phyloP scores from a whole-genome alignment of 2,113 vertebrate genomes.

The Phyllostomus hastatus region DNA sequence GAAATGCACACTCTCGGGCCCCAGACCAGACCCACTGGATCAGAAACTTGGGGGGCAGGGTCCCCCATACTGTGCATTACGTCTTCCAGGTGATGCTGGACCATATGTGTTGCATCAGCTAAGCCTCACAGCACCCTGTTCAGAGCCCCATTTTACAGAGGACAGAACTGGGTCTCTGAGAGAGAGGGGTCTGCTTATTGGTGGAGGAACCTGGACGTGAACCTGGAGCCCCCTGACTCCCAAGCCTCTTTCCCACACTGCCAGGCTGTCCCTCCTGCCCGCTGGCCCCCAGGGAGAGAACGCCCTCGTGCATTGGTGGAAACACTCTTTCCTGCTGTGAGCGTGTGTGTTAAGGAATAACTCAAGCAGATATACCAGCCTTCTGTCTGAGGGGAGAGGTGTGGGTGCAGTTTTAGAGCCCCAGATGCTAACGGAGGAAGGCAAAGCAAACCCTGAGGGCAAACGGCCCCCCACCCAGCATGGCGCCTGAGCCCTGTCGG shows the following conservation, averaged over 20 bases:
- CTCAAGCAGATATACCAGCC: background rate
- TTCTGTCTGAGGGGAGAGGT: background rate
- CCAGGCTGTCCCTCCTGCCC: background rate
- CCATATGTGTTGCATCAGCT: background rate
- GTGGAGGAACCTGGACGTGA: background rate
- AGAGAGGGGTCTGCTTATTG: background rate
- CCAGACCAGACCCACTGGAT: background rate
- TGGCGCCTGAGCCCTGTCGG: background rate
- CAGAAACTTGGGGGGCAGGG: background rate
- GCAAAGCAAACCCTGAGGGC: background rate
- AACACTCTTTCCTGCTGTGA: background rate
- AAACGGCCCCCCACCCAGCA: no score
- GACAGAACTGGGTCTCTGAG: background rate
- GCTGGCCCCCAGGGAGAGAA: background rate
- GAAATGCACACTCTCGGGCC: background rate
- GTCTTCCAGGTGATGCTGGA: background rate
- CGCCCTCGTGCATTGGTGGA: fast-evolving
- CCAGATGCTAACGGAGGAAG: background rate
- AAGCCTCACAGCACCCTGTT: background rate
- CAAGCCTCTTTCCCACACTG: background rate
- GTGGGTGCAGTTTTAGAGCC: background rate
- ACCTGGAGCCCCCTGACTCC: background rate
- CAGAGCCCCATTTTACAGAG: background rate
- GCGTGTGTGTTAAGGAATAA: background rate
- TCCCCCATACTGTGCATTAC: background rate